phyloP scores from a whole-genome alignment of 2,797 vertebrate genomes.

The Hypotaenidia philippensis region DNA sequence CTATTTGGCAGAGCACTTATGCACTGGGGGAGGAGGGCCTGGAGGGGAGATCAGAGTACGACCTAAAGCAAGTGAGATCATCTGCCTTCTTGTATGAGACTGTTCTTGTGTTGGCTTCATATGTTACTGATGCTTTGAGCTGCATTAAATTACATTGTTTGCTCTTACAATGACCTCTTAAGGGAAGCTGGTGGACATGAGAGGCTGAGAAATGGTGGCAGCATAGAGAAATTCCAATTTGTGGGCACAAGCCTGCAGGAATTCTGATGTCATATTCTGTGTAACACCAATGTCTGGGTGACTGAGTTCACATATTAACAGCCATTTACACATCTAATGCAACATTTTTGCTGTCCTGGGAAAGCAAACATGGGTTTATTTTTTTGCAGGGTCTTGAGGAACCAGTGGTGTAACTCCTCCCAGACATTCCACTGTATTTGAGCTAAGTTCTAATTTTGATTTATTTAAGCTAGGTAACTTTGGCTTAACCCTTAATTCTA shows the following conservation, averaged over 20 bases:
- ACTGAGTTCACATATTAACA: background rate
- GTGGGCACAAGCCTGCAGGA: background rate
- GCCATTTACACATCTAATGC: background rate
- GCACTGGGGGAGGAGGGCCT: background rate
- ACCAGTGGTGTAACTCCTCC: background rate
- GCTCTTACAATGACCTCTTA: background rate
- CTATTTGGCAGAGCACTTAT: background rate
- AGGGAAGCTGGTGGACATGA: background rate
- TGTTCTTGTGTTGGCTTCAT: background rate
- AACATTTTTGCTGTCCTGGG: background rate
- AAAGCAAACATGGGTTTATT: rapidly evolving
- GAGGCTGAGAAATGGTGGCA: background rate
- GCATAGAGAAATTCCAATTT: background rate
- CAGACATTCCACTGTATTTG: background rate
- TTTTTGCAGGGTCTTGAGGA: background rate
- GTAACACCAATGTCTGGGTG: background rate
- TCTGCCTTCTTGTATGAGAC: background rate
- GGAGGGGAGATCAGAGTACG: background rate
- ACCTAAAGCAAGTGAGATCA: background rate
- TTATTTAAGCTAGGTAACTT: background rate
- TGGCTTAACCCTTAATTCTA: background rate
- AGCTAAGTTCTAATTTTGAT: background rate
- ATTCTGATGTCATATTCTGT: background rate
- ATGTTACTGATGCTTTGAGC: background rate
- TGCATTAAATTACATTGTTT: background rate